phyloP scores from a whole-genome alignment of 2,888 invertebrate genomes.

The Pollenia angustigena region DNA sequence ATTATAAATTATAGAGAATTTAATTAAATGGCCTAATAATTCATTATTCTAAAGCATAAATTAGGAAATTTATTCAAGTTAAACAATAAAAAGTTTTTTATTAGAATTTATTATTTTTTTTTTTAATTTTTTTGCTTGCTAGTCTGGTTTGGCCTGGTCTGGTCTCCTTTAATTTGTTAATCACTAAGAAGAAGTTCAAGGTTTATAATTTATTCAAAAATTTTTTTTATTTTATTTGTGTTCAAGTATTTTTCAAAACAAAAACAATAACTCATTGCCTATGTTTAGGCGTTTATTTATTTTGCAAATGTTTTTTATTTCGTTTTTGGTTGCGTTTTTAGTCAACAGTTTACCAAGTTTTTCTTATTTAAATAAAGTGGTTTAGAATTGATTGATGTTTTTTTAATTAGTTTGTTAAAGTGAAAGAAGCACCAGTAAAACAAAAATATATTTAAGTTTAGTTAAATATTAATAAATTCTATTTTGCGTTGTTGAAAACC shows the following conservation, averaged over 20 bases:
- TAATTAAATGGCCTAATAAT: too few species aligned
- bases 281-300: neutral
- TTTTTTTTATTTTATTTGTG: neutral
- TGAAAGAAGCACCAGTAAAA: neutral
- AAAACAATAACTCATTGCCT: conserved; percentile 19
- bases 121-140: neutral
- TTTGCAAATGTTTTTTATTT: neutral
- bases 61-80: too few species aligned
- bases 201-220: conserved; percentile 1
- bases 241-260: neutral
- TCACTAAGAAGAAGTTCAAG: conserved; percentile 5
- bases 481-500: neutral
- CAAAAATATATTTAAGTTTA: neutral
- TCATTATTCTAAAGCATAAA: too few species aligned
- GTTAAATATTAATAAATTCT: neutral
- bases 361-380: conserved; percentile 22
- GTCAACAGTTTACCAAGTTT: neutral
- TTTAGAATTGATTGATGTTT: conserved; percentile 47
- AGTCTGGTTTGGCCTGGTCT: neutral
- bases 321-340: neutral
- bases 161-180: neutral
- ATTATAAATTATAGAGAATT: neutral
- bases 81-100: neutral
- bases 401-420: conserved; percentile 8
- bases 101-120: neutral